Percentiles rank a stretch among this genome's conserved stretches.
Conservation (phyloP, 2,113 vertebrate genomes). For the Laterallus jamaicensis region DNA sequence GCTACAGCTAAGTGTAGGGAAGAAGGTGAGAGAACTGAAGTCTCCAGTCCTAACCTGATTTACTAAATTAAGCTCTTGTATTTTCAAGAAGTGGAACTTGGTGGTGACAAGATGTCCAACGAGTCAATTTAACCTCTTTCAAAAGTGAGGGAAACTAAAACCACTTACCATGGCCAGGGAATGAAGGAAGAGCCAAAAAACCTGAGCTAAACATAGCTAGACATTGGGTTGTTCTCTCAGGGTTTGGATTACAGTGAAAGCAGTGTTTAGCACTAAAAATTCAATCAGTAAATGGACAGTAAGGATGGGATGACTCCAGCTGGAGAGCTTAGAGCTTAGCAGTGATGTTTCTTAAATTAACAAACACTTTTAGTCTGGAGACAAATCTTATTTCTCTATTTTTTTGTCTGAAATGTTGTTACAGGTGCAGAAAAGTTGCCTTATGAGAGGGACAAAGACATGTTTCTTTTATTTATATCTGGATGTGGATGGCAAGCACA, state of each 20-base stretch:
- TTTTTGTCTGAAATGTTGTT: background rate
- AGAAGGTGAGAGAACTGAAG: background rate
- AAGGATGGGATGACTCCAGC: background rate
- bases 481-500: background rate
- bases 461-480: background rate
- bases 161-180: background rate
- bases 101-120: background rate
- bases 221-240: background rate
- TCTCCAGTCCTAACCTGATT: background rate
- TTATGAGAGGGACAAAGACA: background rate
- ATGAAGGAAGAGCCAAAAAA: slow-evolving; percentile 10
- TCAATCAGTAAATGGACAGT: background rate
- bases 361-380: background rate
- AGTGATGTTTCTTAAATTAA: slow-evolving; percentile 1
- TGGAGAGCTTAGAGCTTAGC: background rate
- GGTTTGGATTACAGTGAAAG: background rate
- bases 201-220: slow-evolving; percentile 46
- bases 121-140: slow-evolving; percentile 1
- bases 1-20: background rate
- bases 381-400: background rate
- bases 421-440: slow-evolving; percentile 18
- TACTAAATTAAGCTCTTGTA: background rate
- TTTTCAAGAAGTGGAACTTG: background rate
- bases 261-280: slow-evolving; percentile 18
- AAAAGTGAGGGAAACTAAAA: slow-evolving; percentile 23